These are phyloP conservation scores for Megalopta genalis DNA, from an alignment of 1,140 invertebrate species.

Conservation along the genomic window DNA sequence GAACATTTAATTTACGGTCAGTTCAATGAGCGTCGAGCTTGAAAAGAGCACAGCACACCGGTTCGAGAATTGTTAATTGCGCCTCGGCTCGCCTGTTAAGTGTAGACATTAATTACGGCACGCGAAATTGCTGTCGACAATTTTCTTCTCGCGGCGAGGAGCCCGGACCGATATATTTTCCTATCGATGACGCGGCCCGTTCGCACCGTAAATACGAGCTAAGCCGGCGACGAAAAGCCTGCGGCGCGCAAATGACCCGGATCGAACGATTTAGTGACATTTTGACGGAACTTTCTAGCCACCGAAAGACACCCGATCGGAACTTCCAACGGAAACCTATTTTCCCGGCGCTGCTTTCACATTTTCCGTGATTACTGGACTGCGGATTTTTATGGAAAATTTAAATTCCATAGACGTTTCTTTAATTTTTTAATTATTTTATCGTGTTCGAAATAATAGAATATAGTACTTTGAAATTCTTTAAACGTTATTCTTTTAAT, in stretches of 20 bases:
- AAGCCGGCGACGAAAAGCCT: constrained; percentile 5
- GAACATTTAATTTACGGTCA: constrained; percentile 21
- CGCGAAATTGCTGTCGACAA: not conserved
- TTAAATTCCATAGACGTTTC: too few relatives aligned
- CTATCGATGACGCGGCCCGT: constrained; percentile 61
- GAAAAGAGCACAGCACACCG: not conserved
- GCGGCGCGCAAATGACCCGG: constrained; percentile 24
- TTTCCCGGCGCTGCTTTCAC: too few relatives aligned
- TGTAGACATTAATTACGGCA: constrained; percentile 3
- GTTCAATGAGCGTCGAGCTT: not conserved
- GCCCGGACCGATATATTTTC: constrained; percentile 56
- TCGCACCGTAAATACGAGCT: constrained; percentile 43
- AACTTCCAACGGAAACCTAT: too few relatives aligned
- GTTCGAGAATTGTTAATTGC: constrained; percentile 3
- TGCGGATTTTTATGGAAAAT: too few relatives aligned
- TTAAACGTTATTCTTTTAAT: too few relatives aligned
- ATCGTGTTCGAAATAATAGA: too few relatives aligned
- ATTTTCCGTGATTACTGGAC: too few relatives aligned
- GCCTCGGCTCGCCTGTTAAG: constrained; percentile 5
- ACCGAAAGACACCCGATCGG: too few relatives aligned
- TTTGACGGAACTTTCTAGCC: too few relatives aligned
- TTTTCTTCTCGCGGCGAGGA: constrained; percentile 1
- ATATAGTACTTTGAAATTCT: too few relatives aligned
- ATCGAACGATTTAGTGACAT: too few relatives aligned
- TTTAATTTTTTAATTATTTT: too few relatives aligned